Percentiles rank a stretch among this genome's conserved stretches.
Evolutionary conservation across 2,797 vertebrate species (phyloP).

Genomic region (Adelosebastes latens): DNA sequence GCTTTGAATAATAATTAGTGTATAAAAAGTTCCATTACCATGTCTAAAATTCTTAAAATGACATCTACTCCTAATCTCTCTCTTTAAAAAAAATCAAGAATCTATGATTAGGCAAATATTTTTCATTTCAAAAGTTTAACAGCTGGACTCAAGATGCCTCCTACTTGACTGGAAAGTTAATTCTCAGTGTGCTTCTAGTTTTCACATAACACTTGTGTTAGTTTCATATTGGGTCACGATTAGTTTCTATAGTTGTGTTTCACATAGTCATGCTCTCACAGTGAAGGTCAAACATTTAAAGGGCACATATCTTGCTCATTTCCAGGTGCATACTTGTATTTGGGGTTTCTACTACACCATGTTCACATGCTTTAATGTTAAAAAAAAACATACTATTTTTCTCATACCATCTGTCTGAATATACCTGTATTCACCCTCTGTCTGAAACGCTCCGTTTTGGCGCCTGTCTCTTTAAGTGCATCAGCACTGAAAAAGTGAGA

Average conservation of each 20-base stretch:
- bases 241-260: not conserved
- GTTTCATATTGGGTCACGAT: not conserved
- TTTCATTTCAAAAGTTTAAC: not conserved
- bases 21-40: not conserved
- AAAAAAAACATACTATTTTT: not conserved
- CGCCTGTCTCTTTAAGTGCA: not conserved
- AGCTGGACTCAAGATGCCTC: not conserved
- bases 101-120: not conserved
- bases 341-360: not conserved
- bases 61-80: not conserved
- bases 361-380: not conserved
- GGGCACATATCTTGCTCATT: not conserved
- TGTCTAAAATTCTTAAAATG: not conserved
- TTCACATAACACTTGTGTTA: too few relatives aligned
- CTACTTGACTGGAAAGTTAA: not conserved
- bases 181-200: not conserved
- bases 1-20: not conserved
- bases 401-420: too few relatives aligned
- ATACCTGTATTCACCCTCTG: too few relatives aligned
- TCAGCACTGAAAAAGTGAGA: not conserved
- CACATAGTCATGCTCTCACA: not conserved
- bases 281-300: not conserved
- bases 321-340: not conserved
- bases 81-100: not conserved
- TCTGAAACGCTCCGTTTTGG: fast-evolving